Base-by-base conservation (phyloP, 2,797 vertebrate species). In the Paramormyrops hopkinsi region DNA sequence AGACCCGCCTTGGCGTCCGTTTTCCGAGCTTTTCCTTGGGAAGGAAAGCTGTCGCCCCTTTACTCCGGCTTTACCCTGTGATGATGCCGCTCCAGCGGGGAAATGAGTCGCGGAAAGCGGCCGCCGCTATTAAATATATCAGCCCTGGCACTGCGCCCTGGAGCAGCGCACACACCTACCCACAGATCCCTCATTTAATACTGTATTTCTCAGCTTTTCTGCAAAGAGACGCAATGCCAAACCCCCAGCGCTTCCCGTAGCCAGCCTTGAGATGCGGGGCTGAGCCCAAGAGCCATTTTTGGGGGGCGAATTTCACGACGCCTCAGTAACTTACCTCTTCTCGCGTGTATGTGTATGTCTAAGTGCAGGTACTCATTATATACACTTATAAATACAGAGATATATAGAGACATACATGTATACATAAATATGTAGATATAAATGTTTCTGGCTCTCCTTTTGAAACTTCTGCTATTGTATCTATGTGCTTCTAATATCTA, bases 121-220 rank as follows among this genome's bases (percentile, higher is more conserved):
- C 93, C 76, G n/a, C 37, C n/a, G 53, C 14, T 93, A 92, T 93
- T 94, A 93, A 92, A 94, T 22, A 88, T 92, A 90, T 89, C 83
- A 56, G 50, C 65, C 33, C 89, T 93, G 92, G 94, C 92, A 90
- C 90, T 0, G 0, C 91, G 94, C 93, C 93, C 92, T 86, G 91
- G 90, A 91, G 50, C 88, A 50, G 89, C 90, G 88, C 41, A 29
- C 44, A 14, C 22, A 89, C 89, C 65, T 59, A 22, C n/a, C 7
- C 44, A 12, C 82, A 11, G 19, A 11, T 6, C 19, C 8, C 79
- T 3, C 41, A 83, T 37, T 62, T 62, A 29, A 11, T 65, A 29
- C 9, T 11, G 22, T 25, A 11, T 65, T 65, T 65, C 22, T 65
- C 22, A 25, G 62, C 62, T 29, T 69, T 69, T 69, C 62, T 69